These are phyloP conservation scores for Amphipyra tragopoginis DNA, from an alignment of 2,888 invertebrate genomes.

Conservation along the genomic window DNA sequence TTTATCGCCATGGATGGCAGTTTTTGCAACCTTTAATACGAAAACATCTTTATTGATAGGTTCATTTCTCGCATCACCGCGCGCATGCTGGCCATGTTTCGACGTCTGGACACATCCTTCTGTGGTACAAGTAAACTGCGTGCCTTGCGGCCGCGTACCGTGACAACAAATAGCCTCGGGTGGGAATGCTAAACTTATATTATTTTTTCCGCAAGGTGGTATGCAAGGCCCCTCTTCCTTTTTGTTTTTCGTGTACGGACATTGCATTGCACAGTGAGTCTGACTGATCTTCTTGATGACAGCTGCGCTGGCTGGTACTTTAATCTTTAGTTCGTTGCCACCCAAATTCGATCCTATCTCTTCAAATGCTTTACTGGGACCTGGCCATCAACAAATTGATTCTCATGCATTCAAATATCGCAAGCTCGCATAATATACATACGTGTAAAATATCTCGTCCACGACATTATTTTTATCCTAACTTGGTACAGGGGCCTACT, in stretches of 20 bases:
- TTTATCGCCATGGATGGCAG: constrained; percentile 90
- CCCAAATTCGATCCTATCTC: constrained; percentile 83
- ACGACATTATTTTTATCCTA: constrained; percentile 18
- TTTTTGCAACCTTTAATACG: constrained; percentile 92
- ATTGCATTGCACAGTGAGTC: constrained; percentile 81
- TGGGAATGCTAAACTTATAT: constrained; percentile 81
- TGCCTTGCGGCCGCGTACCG: constrained; percentile 75
- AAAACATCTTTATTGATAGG: constrained; percentile 89
- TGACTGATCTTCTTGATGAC: constrained; percentile 86
- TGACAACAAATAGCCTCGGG: constrained; percentile 77
- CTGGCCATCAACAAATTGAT: constrained; percentile 84
- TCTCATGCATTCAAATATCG: constrained; percentile 67
- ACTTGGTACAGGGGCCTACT: constrained; percentile 13
- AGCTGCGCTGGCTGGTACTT: constrained; percentile 80
- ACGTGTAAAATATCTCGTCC: constrained; percentile 29
- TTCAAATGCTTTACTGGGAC: constrained; percentile 85
- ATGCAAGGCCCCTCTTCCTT: constrained; percentile 70
- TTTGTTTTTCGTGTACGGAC: constrained; percentile 72
- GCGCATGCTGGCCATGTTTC: constrained; percentile 78
- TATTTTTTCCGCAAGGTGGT: constrained; percentile 83
- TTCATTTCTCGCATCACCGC: constrained; percentile 77
- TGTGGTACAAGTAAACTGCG: constrained; percentile 84
- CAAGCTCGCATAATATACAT: constrained; percentile 23
- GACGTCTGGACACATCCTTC: constrained; percentile 79
- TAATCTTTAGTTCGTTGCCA: constrained; percentile 86